Percentiles rank a stretch among this genome's conserved stretches.
Conservation (phyloP, 2,113 vertebrate species). For the Seriola quinqueradiata region DNA sequence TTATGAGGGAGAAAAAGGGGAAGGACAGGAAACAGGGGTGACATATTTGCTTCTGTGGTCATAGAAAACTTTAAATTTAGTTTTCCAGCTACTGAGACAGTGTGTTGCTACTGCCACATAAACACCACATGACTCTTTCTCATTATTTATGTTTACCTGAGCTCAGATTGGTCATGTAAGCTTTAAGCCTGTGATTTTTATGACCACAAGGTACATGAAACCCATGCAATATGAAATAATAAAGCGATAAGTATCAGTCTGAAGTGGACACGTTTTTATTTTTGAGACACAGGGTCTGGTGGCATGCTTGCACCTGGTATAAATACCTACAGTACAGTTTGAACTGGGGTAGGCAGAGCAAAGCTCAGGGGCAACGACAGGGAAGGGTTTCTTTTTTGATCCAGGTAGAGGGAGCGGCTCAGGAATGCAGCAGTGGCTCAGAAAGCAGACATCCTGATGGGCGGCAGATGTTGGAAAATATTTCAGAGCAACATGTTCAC, state of each 20-base stretch:
- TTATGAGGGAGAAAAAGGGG: slow-evolving; percentile 42
- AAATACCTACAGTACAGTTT: slow-evolving; percentile 56
- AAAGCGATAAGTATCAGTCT: slow-evolving; percentile 8
- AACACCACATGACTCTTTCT: neutral
- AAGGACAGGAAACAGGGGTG: slow-evolving; percentile 44
- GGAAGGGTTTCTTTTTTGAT: slow-evolving; percentile 71
- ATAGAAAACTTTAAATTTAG: slow-evolving; percentile 27
- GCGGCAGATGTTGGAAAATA: slow-evolving; percentile 84
- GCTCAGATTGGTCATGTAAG: slow-evolving; percentile 1
- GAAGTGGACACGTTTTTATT: slow-evolving; percentile 18
- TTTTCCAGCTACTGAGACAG: slow-evolving; percentile 45
- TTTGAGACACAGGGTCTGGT: slow-evolving; percentile 18
- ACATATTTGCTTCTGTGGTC: slow-evolving; percentile 32
- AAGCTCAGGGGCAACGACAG: slow-evolving; percentile 70
- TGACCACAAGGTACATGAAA: slow-evolving; percentile 17
- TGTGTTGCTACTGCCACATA: slow-evolving; percentile 36
- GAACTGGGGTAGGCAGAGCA: slow-evolving; percentile 50
- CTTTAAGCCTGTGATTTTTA: slow-evolving; percentile 10
- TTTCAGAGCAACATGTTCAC: slow-evolving; percentile 80
- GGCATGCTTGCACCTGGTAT: slow-evolving; percentile 52
- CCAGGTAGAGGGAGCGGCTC: slow-evolving; percentile 82
- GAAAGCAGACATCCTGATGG: slow-evolving; percentile 82
- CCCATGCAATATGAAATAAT: slow-evolving; percentile 13
- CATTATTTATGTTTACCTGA: slow-evolving; percentile 31
- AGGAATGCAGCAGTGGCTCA: slow-evolving; percentile 84